phyloP scores from a whole-genome alignment of 2,888 invertebrate genomes.

The Drosophila peninsularis region DNA sequence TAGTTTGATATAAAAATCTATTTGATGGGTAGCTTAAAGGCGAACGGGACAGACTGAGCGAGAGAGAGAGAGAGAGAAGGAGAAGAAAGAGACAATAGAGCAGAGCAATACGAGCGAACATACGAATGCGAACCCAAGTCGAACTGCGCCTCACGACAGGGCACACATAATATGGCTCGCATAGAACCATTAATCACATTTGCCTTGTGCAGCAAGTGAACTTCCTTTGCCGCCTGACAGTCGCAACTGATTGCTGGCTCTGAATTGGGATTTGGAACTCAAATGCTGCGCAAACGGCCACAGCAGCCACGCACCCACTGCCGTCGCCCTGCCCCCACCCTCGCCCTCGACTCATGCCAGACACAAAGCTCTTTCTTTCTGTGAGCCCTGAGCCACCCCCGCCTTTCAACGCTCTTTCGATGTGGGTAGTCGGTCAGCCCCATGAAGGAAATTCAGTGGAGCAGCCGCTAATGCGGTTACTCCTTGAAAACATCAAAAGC shows the following conservation, averaged over 20 bases:
- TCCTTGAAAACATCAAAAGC: slow-evolving; percentile 20
- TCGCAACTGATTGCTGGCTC: slow-evolving; percentile 84
- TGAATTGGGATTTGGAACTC: slow-evolving; percentile 81
- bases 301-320: slow-evolving; percentile 18
- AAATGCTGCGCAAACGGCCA: slow-evolving; percentile 61
- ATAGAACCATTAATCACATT: slow-evolving; percentile 84
- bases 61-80: not conserved
- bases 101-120: slow-evolving; percentile 37
- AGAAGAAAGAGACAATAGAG: slow-evolving; percentile 46
- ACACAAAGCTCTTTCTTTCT: slow-evolving; percentile 41
- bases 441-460: slow-evolving; percentile 62
- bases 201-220: slow-evolving; percentile 83
- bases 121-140: slow-evolving; percentile 35
- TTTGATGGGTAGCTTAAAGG: slow-evolving; percentile 71
- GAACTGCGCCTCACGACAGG: slow-evolving; percentile 46
- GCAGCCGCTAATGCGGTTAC: slow-evolving; percentile 47
- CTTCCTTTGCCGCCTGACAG: slow-evolving; percentile 84
- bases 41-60: slow-evolving; percentile 22
- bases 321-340: slow-evolving; percentile 19
- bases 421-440: slow-evolving; percentile 28
- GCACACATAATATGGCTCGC: slow-evolving; percentile 81
- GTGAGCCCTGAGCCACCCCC: slow-evolving; percentile 31
- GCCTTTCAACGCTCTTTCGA: slow-evolving; percentile 27
- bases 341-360: slow-evolving; percentile 21
- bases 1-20: slow-evolving; percentile 53